Percentiles rank a stretch among this genome's conserved stretches.
phyloP scores from a whole-genome alignment of 2,888 invertebrate species.

The Macrophya alboannulata region DNA sequence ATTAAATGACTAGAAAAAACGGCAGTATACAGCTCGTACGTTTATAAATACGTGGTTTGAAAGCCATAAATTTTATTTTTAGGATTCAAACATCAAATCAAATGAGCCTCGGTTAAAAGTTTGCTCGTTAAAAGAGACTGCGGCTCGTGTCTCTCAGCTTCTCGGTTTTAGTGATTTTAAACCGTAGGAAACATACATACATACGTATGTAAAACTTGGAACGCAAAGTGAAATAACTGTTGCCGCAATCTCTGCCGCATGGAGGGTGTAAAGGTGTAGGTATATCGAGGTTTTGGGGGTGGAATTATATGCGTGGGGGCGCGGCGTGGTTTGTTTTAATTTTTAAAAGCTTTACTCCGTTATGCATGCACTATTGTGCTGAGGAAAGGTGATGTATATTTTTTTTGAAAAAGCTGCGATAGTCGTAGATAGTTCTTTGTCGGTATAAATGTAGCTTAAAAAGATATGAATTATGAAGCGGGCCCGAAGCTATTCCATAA shows the following conservation, averaged over 20 bases:
- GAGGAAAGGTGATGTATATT: background rate
- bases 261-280: background rate
- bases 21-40: background rate
- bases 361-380: background rate
- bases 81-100: conserved; percentile 16
- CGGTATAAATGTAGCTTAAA: background rate
- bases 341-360: background rate
- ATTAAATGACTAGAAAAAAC: background rate
- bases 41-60: conserved; percentile 8
- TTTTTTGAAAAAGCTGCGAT: background rate
- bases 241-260: conserved; percentile 53
- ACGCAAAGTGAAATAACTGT: conserved; percentile 27
- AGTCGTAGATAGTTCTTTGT: background rate
- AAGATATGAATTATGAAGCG: background rate
- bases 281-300: background rate
- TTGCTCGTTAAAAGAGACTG: conserved; percentile 2
- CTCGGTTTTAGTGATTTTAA: conserved; percentile 12
- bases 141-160: background rate
- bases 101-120: conserved; percentile 25
- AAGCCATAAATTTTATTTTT: conserved; percentile 11
- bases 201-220: background rate
- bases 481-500: background rate
- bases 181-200: background rate
- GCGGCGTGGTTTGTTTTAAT: conserved; percentile 4
- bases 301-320: background rate